Evolutionary conservation across 2,888 invertebrate genomes (phyloP), one percentile per base, ranked within the genome.

Genomic region (Plutella xylostella): DNA sequence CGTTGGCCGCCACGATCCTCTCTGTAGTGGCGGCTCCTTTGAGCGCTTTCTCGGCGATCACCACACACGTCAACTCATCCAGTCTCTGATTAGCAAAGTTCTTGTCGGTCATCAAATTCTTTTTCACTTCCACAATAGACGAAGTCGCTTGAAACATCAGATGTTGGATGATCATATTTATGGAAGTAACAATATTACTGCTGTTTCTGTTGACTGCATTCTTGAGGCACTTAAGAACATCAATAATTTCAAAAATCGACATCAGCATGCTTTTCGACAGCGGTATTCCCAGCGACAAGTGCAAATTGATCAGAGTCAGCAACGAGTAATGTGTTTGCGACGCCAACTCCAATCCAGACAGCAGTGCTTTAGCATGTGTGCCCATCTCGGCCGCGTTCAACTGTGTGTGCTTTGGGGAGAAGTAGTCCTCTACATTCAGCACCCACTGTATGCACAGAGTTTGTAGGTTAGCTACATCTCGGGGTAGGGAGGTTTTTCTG

Each of bases 111-210:
- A 88, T 85, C 54, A 88, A 80, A 62, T 85, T 85, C 79, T 89
- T 92, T 72, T 91, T 91, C 1, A 91, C 89, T 47, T 82, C 85
- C 41, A 86, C 77, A 45, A 95, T 78, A 38, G 89, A 85, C 38
- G 86, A 85, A 35, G 93, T 78, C 6, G 91, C 88, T 69, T 91
- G 91, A 68, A 92, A 92, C 53, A 89, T 86, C 35, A 94, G 82
- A 72, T 94, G 92, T 61, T 96, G 96, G 14, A 90, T 73, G 38
- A 94, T 89, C 68, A 94, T 90, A 56, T 90, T 88, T 44, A 91
- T 85, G 11, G 92, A 89, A 60, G 90, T 90, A 17, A 90, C 87
- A 43, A 96, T 87, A 51, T 89, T 84, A 50, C 90, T 84, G 40
- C 89, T 86, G 63, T 93, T 88, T 31, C 89, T 82, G 45, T 88